Conservation (phyloP, 2,113 vertebrate species). For the Macaca nemestrina region DNA sequence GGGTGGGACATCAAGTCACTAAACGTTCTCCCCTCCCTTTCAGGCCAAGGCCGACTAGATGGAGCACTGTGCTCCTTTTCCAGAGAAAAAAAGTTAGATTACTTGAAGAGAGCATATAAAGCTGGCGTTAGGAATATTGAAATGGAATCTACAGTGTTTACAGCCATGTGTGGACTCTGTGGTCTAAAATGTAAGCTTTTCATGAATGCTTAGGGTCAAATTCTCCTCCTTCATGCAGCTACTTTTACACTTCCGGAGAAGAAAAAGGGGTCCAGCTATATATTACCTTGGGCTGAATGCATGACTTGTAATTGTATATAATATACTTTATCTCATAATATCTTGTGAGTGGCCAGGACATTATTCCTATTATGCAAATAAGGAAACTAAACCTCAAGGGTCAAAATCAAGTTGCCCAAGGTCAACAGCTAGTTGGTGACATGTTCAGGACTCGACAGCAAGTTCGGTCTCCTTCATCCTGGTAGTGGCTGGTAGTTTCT, state of each 20-base stretch:
- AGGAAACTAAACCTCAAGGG: background rate
- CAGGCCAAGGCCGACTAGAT: slow-evolving; percentile 90
- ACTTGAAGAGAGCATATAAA: slow-evolving; percentile 87
- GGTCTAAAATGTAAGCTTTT: slow-evolving; percentile 88
- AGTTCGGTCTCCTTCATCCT: slow-evolving; percentile 7
- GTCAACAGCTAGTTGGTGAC: background rate
- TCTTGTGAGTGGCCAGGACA: background rate
- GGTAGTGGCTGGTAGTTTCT: background rate
- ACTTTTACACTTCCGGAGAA: background rate
- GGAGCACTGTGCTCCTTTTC: slow-evolving; percentile 93
- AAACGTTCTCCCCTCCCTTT: slow-evolving; percentile 59
- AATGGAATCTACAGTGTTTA: slow-evolving; percentile 92
- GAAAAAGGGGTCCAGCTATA: background rate
- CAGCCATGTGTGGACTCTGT: slow-evolving; percentile 91
- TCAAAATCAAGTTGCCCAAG: background rate
- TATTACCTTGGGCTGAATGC: background rate
- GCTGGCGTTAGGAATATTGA: slow-evolving; percentile 91
- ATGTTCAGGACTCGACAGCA: background rate
- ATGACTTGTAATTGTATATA: background rate
- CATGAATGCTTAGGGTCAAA: background rate
- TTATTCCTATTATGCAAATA: background rate
- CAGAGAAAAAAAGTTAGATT: slow-evolving; percentile 89
- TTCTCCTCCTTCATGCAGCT: background rate
- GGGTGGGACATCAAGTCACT: background rate
- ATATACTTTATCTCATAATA: background rate